Conservation (phyloP, 1,140 invertebrate species). For the Bombus confusus region DNA sequence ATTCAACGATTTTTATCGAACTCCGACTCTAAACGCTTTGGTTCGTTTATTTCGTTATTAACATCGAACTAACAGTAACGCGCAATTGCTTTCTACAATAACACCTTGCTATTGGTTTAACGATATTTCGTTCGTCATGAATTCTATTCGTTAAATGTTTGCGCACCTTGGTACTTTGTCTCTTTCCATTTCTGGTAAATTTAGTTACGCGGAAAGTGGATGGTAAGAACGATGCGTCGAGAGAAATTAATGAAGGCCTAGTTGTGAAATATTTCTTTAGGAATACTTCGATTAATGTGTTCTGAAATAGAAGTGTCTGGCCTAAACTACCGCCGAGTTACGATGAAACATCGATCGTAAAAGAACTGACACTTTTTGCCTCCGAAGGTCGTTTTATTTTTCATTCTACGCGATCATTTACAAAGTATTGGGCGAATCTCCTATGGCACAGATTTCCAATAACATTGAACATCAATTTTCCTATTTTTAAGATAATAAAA, state of each 20-base stretch:
- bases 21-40: no score
- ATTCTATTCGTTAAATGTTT: neutral
- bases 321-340: neutral
- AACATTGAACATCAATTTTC: neutral
- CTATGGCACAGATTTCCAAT: neutral
- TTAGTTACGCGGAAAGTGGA: neutral
- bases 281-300: conserved; percentile 20
- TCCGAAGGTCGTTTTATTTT: neutral
- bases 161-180: neutral
- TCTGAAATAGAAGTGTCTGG: conserved; percentile 1
- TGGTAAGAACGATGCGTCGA: neutral
- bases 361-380: neutral
- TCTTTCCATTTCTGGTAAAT: neutral
- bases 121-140: neutral
- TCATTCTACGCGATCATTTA: neutral
- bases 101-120: neutral
- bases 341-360: neutral
- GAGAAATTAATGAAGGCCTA: neutral
- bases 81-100: neutral
- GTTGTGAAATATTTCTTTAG: neutral
- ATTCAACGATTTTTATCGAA: neutral
- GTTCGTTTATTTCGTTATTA: no score
- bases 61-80: no score
- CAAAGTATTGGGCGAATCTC: neutral
- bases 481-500: no score